Evolutionary conservation across 1,140 invertebrate genomes (phyloP).

Genomic region (Nebria ingens): DNA sequence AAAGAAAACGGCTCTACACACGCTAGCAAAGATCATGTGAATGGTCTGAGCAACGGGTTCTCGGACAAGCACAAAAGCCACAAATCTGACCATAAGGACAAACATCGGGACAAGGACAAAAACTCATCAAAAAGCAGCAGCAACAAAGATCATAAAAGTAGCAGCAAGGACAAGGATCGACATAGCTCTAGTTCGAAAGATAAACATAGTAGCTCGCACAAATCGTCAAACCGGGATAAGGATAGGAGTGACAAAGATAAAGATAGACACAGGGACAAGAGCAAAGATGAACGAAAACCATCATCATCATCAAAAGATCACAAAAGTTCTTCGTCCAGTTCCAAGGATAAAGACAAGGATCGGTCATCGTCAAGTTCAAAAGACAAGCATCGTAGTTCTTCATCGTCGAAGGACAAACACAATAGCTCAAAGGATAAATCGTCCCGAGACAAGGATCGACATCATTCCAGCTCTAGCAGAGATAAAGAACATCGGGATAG

Average conservation of each 20-base stretch:
- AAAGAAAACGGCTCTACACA: neutral
- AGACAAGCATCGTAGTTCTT: constrained; percentile 33
- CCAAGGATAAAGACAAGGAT: constrained; percentile 35
- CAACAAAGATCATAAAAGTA: constrained; percentile 25
- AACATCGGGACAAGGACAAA: constrained; percentile 44
- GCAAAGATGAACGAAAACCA: constrained; percentile 23
- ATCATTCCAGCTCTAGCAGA: constrained; percentile 34
- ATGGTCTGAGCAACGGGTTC: constrained; percentile 60
- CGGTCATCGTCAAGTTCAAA: constrained; percentile 30
- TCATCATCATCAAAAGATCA: constrained; percentile 34
- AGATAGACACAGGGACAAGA: constrained; percentile 31
- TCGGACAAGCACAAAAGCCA: constrained; percentile 54
- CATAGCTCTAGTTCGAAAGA: constrained; percentile 46
- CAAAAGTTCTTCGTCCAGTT: constrained; percentile 25
- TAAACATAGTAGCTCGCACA: constrained; percentile 45
- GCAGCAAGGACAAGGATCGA: constrained; percentile 48
- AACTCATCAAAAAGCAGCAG: constrained; percentile 34
- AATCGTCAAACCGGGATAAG: constrained; percentile 45
- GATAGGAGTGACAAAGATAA: constrained; percentile 26
- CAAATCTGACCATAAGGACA: constrained; percentile 60
- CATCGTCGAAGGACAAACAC: constrained; percentile 35
- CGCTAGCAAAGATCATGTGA: constrained; percentile 40
- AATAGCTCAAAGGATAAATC: constrained; percentile 31
- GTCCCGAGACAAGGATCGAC: constrained; percentile 42
- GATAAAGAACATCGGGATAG: constrained; percentile 28